Percentiles rank a stretch among this genome's conserved stretches.
These are phyloP conservation scores for Staurois parvus DNA, from an alignment of 2,797 vertebrate species.

Conservation along the genomic window DNA sequence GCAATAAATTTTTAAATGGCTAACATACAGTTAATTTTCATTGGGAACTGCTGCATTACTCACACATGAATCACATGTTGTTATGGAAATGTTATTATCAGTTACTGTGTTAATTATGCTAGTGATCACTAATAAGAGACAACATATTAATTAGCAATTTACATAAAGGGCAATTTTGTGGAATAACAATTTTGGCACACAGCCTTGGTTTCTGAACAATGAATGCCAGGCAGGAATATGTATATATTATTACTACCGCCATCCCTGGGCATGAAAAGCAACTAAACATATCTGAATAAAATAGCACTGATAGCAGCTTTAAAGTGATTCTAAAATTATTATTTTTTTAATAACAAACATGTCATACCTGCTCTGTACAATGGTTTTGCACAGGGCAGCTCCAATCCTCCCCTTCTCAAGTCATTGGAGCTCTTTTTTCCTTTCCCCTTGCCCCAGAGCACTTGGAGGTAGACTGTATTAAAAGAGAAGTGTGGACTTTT, in stretches of 20 bases:
- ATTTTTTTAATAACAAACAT: no score
- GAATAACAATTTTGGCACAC: conserved; percentile 29
- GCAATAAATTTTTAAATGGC: no score
- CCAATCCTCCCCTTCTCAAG: no score
- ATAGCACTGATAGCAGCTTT: background rate
- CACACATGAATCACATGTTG: conserved; percentile 21
- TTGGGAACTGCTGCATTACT: background rate
- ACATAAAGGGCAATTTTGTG: conserved; percentile 41
- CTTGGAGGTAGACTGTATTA: no score
- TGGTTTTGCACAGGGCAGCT: no score
- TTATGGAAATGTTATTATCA: conserved; percentile 44
- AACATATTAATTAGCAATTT: conserved; percentile 45
- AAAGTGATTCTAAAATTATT: no score
- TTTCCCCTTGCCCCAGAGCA: no score
- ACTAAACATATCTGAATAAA: background rate
- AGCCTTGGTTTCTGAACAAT: conserved; percentile 20
- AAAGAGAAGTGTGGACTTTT: no score
- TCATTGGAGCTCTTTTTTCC: no score
- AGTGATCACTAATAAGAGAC: conserved; percentile 38
- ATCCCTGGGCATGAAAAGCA: background rate
- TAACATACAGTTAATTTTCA: no score
- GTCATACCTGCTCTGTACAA: no score
- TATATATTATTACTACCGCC: background rate
- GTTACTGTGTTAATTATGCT: conserved; percentile 40
- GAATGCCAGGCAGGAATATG: background rate